Conservation (phyloP, 2,797 vertebrate species). For the Pseudochirops cupreus region DNA sequence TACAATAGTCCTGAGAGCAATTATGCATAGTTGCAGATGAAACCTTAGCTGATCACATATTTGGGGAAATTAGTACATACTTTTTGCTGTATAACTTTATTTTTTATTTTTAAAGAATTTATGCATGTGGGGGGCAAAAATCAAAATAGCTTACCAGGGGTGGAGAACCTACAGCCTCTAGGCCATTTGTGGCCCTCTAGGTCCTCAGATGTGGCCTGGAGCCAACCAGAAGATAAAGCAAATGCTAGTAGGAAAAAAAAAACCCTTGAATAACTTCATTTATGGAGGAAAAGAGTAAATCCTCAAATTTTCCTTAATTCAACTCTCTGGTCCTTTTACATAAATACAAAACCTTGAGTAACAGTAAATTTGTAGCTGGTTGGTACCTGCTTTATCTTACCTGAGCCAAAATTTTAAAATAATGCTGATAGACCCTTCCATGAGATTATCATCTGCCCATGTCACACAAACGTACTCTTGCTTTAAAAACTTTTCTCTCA, state of each 20-base stretch:
- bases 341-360: conserved; percentile 32
- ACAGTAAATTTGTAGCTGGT: conserved; percentile 35
- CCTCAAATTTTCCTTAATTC: conserved; percentile 57
- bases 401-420: background rate
- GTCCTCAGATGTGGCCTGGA: background rate
- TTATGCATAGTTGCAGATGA: background rate
- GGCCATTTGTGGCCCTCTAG: too few relatives aligned
- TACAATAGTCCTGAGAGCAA: background rate
- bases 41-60: background rate
- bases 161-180: too few relatives aligned
- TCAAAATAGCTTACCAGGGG: background rate
- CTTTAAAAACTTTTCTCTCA: conserved; percentile 16
- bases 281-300: conserved; percentile 65
- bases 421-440: conserved; percentile 12
- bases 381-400: background rate
- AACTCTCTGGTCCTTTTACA: conserved; percentile 49
- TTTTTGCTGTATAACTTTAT: background rate
- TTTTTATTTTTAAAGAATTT: background rate
- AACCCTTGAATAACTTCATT: background rate
- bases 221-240: background rate
- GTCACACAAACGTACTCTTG: background rate
- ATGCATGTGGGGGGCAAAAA: background rate
- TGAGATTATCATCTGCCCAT: background rate
- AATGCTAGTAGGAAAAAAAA: background rate
- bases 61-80: background rate